Evolutionary conservation across 2,113 vertebrate species (phyloP), one percentile per base, ranked within the genome.

Genomic region (Austrofundulus limnaeus): DNA sequence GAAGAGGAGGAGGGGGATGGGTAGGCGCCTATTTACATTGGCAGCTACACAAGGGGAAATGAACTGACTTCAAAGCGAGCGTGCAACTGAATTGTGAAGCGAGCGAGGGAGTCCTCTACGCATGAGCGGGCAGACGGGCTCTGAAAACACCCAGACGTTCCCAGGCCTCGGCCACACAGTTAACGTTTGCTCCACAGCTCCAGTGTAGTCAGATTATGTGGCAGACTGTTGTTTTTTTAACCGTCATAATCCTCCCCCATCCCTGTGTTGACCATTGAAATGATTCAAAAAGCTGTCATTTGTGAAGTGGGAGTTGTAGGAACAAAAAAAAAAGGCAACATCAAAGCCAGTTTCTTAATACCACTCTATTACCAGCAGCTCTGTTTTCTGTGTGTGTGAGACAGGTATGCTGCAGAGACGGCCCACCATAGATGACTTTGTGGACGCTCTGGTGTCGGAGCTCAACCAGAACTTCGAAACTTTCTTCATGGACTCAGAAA

Each of bases 381-480:
- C 5, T 65, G 5, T 54, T n/a, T n/a, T n/a, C n/a, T n/a, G 23
- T 66, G 9, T 34, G 43, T 71, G 45, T 63, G 24, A 1, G 24
- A 16, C 89, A 99, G 97, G 94, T 23, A 96, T 99, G 97, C 94
- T 98, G 67, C 96, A 96, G 92, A 96, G 93, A 79, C 81, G 77
- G 0, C 97, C 95, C 52, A 95, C 94, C 21, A 73, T 93, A 0
- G 94, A 98, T 55, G 97, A 99, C 75, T 94, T 98, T 61, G 97
- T 99, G 72, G 92, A 94, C 1, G 95, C 97, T 1, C 91, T 99
- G 19, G 94, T 98, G 78, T 94, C 94, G 0, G 96, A 99, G 78
- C 89, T 98, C 80, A 91, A 98, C 72, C 93, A 90, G 1, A 93
- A 98, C 88, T 96, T 97, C 5, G 95, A 98, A 86, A 94, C 93